phyloP scores from a whole-genome alignment of 2,113 vertebrate species.

The western clawed frog (Xenopus tropicalis) region UCB_Xtro_10.0 CM004445.2:147117501-147118000 shows the following conservation, averaged over 20 bases:
- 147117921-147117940: no score
- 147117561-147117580: constrained; percentile 78
- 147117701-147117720: no score
- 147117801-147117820: constrained; percentile 76
- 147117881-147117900: constrained; percentile 76
- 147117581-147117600: constrained; percentile 81
- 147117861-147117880: constrained; percentile 77
- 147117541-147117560: constrained; percentile 74
- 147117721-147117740: constrained; percentile 7
- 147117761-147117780: constrained; percentile 79
- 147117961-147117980: no score
- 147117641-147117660: constrained; percentile 75
- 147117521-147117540: constrained; percentile 83
- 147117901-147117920: not conserved
- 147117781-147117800: constrained; percentile 68
- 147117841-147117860: constrained; percentile 64
- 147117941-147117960: no score
- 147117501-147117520: constrained; percentile 80
- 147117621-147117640: constrained; percentile 84
- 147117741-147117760: constrained; percentile 83
- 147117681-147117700: no score
- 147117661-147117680: not conserved
- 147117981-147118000: no score
- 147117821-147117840: constrained; percentile 76
- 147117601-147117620: constrained; percentile 85